Evolutionary conservation across 2,888 invertebrate genomes (phyloP).

Genomic region (Acleris literana): DNA sequence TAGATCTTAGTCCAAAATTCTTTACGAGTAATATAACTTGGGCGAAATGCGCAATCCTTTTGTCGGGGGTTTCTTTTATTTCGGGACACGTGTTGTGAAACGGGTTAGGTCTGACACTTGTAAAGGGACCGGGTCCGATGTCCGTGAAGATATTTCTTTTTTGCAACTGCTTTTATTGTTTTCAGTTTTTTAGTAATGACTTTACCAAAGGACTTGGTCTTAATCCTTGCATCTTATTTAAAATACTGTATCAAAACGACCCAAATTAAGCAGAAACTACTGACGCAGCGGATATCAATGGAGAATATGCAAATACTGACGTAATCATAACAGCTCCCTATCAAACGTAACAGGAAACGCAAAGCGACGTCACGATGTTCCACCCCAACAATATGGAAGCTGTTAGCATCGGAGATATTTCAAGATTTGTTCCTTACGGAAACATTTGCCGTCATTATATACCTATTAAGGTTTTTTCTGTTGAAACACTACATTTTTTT

Average conservation of each 20-base stretch:
- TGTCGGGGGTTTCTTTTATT: slow-evolving; percentile 78
- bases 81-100: slow-evolving; percentile 79
- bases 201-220: slow-evolving; percentile 11
- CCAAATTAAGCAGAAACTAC: slow-evolving; percentile 2
- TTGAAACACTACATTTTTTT: slow-evolving; percentile 70
- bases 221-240: background rate
- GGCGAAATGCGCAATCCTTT: slow-evolving; percentile 73
- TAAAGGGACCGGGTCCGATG: slow-evolving; percentile 53
- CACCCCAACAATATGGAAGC: slow-evolving; percentile 57
- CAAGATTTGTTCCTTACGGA: slow-evolving; percentile 72
- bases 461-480: slow-evolving; percentile 69
- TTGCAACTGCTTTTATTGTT: slow-evolving; percentile 49
- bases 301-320: slow-evolving; percentile 22
- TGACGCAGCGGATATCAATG: slow-evolving; percentile 17
- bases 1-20: slow-evolving; percentile 81
- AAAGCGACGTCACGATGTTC: slow-evolving; percentile 50
- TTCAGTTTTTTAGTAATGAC: slow-evolving; percentile 28
- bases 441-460: slow-evolving; percentile 75
- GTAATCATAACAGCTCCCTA: slow-evolving; percentile 26
- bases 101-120: slow-evolving; percentile 80
- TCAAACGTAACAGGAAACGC: slow-evolving; percentile 40
- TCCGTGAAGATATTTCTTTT: slow-evolving; percentile 61
- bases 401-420: slow-evolving; percentile 60
- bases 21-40: slow-evolving; percentile 81
- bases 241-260: background rate